Evolutionary conservation across 2,888 invertebrate genomes (phyloP).

Genomic region (Lordiphosa andalusiaca): DNA sequence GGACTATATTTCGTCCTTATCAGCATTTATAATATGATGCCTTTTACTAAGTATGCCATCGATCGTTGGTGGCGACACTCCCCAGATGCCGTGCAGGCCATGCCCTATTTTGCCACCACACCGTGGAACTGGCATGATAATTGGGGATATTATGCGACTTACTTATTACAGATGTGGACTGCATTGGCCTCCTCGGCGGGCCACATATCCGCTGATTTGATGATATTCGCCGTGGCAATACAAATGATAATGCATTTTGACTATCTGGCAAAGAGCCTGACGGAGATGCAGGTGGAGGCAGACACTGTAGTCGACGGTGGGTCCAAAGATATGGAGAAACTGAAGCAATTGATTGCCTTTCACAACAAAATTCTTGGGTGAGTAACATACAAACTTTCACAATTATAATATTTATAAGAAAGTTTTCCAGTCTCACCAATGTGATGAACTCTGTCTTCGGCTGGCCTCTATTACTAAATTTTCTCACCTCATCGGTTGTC

Average conservation of each 20-base stretch:
- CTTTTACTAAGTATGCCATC: slow-evolving; percentile 44
- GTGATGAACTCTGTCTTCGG: slow-evolving; percentile 74
- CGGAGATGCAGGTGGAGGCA: slow-evolving; percentile 14
- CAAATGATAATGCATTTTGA: slow-evolving; percentile 78
- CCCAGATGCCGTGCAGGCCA: slow-evolving; percentile 33
- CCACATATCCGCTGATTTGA: slow-evolving; percentile 68
- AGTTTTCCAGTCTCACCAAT: slow-evolving; percentile 45
- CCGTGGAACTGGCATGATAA: slow-evolving; percentile 60
- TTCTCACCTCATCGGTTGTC: slow-evolving; percentile 67
- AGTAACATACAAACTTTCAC: background rate
- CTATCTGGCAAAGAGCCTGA: slow-evolving; percentile 43
- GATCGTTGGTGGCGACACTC: slow-evolving; percentile 24
- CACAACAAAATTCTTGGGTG: slow-evolving; percentile 44
- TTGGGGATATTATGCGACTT: slow-evolving; percentile 54
- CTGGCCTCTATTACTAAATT: slow-evolving; percentile 69
- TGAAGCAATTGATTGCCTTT: slow-evolving; percentile 36
- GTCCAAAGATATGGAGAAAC: slow-evolving; percentile 15
- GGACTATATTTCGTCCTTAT: slow-evolving; percentile 66
- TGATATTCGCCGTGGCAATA: slow-evolving; percentile 65
- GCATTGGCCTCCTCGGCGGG: slow-evolving; percentile 65
- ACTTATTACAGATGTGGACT: slow-evolving; percentile 48
- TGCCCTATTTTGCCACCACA: slow-evolving; percentile 58
- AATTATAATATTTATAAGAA: too few species aligned
- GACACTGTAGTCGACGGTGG: background rate
- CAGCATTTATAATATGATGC: slow-evolving; percentile 64